These are phyloP conservation scores for Aphis craccivora DNA, from an alignment of 1,140 invertebrate species.

Conservation along the genomic window DNA sequence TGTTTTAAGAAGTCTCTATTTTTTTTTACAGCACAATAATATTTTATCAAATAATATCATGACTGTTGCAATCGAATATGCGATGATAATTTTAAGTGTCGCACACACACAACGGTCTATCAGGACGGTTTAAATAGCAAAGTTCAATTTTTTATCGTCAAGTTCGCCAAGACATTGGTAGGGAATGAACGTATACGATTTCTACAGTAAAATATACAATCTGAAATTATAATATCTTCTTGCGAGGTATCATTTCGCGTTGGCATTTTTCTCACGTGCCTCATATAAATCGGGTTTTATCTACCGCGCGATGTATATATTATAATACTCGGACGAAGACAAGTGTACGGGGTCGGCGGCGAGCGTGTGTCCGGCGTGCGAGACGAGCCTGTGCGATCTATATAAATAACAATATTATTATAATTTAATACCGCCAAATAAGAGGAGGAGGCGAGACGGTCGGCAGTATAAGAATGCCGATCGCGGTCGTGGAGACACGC, in stretches of 20 bases:
- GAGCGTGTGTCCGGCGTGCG: slow-evolving; percentile 22
- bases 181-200: background rate
- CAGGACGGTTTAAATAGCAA: background rate
- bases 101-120: no score
- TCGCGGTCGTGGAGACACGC: slow-evolving; percentile 2
- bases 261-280: slow-evolving; percentile 48
- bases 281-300: slow-evolving; percentile 35
- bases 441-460: background rate
- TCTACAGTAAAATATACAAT: background rate
- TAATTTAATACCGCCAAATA: slow-evolving; percentile 2
- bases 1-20: background rate
- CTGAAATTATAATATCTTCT: background rate
- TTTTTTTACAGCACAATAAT: no score
- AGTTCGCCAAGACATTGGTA: background rate
- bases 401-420: background rate
- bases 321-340: background rate
- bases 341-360: background rate
- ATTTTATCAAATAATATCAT: background rate
- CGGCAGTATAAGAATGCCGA: background rate
- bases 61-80: background rate
- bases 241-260: background rate
- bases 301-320: background rate
- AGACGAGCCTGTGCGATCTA: slow-evolving; percentile 14
- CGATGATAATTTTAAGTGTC: no score
- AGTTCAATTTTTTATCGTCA: background rate